Base-by-base conservation (phyloP, 2,888 invertebrate species). In the Watsonalla cultraria region DNA sequence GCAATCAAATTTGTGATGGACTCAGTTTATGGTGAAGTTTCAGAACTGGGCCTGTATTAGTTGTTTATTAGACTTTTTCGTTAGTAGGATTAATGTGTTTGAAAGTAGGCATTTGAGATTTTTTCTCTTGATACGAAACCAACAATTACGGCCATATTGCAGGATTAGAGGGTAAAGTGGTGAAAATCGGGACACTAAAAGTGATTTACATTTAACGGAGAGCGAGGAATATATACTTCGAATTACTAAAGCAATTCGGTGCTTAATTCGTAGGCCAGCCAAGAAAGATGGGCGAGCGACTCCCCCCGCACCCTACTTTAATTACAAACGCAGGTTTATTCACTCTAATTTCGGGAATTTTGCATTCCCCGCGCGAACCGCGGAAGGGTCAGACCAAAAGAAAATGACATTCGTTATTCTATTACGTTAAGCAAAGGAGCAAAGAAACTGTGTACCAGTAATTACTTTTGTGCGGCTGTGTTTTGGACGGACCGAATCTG, bases 391-490 rank as follows among this genome's bases (percentile, higher is more conserved):
- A 85, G 82, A 76, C 75, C 69, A 78, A 88, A 89, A 90, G 90
- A 90, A 90, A 90, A 90, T 88, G 90, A 88, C 89, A 90, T 90
- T 87, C 83, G 84, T 90, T 90, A 90, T 90, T 90, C 85, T 88
- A 88, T 89, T 90, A 89, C 81, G 81, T 76, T 75, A 76, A 80
- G 82, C 82, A 84, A 86, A 84, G 82, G 79, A 84, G 82, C 70
- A 76, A 78, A 81, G 82, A 78, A 79, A 78, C 76, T 74, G 75
- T 74, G 70, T 69, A 66, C 66, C 72, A 69, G 78, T 87, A 88
- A 89, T 88, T 90, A 86, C 82, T 86, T 88, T 84, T 81, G 78
- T 74, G 72, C 68, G 66, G 70, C 64, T 51, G 39, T 53, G 59
- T 67, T 63, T 42, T 67, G 61, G 69, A 70, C 69, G 67, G 67